Conservation (phyloP, 2,797 vertebrate genomes). For the Oceanodroma leucorhoa region DNA sequence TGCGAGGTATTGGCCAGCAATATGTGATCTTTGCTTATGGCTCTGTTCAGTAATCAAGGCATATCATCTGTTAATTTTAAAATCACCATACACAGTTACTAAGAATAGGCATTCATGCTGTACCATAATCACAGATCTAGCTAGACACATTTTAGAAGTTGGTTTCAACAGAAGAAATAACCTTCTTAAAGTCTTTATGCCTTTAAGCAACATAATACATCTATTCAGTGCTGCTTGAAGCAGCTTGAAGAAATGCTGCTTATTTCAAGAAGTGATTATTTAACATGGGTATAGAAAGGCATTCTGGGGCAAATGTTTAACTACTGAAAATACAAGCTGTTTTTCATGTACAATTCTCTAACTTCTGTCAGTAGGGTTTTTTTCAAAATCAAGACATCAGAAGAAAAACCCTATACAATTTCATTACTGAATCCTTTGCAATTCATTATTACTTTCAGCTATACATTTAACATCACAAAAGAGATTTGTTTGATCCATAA, state of each 20-base stretch:
- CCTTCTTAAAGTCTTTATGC: conserved; percentile 51
- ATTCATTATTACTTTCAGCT: conserved; percentile 31
- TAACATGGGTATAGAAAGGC: neutral
- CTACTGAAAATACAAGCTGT: conserved; percentile 3
- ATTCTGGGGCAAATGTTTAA: neutral
- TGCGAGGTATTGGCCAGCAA: neutral
- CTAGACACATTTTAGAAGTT: conserved; percentile 20
- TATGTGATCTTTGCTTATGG: neutral
- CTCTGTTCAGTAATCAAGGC: neutral
- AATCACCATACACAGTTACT: conserved; percentile 24
- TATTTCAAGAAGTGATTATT: conserved; percentile 41
- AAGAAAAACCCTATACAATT: conserved; percentile 19
- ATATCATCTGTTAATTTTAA: conserved; percentile 31
- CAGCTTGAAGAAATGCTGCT: conserved; percentile 16
- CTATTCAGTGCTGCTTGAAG: neutral
- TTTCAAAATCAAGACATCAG: conserved; percentile 57
- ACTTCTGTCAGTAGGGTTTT: neutral
- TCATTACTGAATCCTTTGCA: neutral
- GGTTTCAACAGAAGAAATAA: conserved; percentile 34
- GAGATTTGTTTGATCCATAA: neutral
- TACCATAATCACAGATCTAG: conserved; percentile 4
- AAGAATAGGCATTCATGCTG: conserved; percentile 40
- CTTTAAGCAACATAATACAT: neutral
- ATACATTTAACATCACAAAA: neutral
- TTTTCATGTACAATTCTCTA: neutral